phyloP scores from a whole-genome alignment of 2,113 vertebrate species.

The Ammodytes marinus region DNA sequence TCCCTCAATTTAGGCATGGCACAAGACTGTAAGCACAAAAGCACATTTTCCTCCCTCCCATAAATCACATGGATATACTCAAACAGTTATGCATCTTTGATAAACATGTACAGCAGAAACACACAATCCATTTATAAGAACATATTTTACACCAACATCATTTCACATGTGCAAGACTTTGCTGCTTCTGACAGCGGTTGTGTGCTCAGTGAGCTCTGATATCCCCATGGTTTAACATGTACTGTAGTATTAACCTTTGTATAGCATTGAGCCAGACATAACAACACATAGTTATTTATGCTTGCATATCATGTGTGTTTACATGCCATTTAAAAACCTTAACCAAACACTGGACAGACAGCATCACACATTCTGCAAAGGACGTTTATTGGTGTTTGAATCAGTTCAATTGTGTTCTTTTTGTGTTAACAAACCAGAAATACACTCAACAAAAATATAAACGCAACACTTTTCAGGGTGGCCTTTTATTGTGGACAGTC shows the following conservation, averaged over 20 bases:
- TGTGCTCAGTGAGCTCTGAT: not conserved
- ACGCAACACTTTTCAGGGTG: not conserved
- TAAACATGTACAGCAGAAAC: slow-evolving; percentile 10
- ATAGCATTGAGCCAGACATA: not conserved
- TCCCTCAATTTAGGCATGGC: slow-evolving; percentile 6
- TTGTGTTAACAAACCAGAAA: slow-evolving; percentile 11
- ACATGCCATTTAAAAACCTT: not conserved
- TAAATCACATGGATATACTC: slow-evolving; percentile 54
- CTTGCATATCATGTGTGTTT: not conserved
- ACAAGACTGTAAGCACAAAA: slow-evolving; percentile 22
- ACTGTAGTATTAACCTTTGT: slow-evolving; percentile 2
- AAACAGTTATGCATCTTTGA: slow-evolving; percentile 14
- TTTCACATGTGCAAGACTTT: not conserved
- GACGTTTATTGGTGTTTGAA: not conserved
- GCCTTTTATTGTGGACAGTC: too few relatives aligned
- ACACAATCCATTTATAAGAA: slow-evolving; percentile 3
- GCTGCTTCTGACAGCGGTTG: slow-evolving; percentile 7
- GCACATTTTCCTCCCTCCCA: slow-evolving; percentile 50
- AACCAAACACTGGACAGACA: not conserved
- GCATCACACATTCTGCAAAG: not conserved
- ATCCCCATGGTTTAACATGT: slow-evolving; percentile 1
- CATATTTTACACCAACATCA: not conserved
- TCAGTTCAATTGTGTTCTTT: not conserved
- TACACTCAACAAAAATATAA: too few relatives aligned
- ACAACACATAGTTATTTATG: not conserved